Evolutionary conservation across 2,797 vertebrate species (phyloP), one percentile per base, ranked within the genome.

Genomic region (Neosalanx taihuensis): DNA sequence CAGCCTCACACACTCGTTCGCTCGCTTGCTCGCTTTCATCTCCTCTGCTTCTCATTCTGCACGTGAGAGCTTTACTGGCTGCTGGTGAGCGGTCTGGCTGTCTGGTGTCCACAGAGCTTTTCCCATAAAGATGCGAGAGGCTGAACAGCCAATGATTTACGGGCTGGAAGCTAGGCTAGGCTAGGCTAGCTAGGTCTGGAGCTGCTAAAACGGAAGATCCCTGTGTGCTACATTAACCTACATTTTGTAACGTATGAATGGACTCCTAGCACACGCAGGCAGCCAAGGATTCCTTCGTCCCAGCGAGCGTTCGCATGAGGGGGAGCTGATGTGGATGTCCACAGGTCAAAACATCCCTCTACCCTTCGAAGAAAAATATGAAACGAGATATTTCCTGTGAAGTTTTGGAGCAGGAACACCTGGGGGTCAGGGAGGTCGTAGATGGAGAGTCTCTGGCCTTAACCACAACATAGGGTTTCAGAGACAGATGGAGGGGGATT

Each of bases 161-260:
- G 82, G 79, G 85, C 76, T 76, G n/a, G 77, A 84, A 81, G 81
- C 86, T 82, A 88, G 79, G 79, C 87, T 83, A 88, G 82, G 73
- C 74, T 74, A 83, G 17, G 51, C 81, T 26, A 26, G 51, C 81
- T 26, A 26, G 23, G 23, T 84, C 80, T 84, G 83, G 71, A 41
- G 79, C 84, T 86, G 83, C 18, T 88, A 90, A 88, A 90, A 78
- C 80, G 81, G 83, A 87, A 88, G 83, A 85, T 90, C 84, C 83
- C 85, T 7, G 31, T 81, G 81, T 85, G 85, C 79, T 88, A 84
- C 88, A 87, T 89, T 90, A 90, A 90, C 89, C 80, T 81, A 80
- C 85, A 90, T 91, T 91, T 85, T 86, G 1, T 84, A 79, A 82
- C 79, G 80, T 80, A 73, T 70, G 81, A 76, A 75, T 74, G 76